Base-by-base conservation (phyloP, 2,113 vertebrate species). In the Sylvilagus bachmani region DNA sequence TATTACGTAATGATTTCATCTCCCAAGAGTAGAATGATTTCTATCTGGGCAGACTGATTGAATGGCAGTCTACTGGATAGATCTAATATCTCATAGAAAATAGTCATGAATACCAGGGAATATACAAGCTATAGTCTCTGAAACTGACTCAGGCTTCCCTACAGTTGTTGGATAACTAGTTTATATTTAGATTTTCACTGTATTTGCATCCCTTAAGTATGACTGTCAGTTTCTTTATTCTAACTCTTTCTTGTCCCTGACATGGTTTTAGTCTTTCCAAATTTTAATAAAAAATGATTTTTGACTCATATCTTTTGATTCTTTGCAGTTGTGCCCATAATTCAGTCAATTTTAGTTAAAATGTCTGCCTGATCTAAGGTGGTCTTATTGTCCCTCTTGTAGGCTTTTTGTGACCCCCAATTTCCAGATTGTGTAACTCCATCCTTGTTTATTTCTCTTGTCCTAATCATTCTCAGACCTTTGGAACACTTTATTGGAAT, bases 61-160 rank as follows among this genome's bases (percentile, higher is more conserved):
- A 82, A 49, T 85, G 22, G 27, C 33, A 94, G 31, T 12, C 53
- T 24, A 10, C 16, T 69, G 33, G 44, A 81, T 6, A 58, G 67
- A 94, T 4, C 22, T 36, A 69, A 38, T 9, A 70, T 83, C 38
- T 61, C 13, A n/a, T 27, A 67, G 67, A 33, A 95, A 96, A 94
- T 24, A 27, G 9, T 51, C 24, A 33, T 27, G 3, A 2, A 29
- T 17, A 66, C 17, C 44, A 21, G 0, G 29, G 22, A 49, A 13
- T 5, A 38, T 24, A 31, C 10, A 64, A 51, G 4, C 9, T 29
- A 33, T 61, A 64, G 24, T 49, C 44, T 58, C 44, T 27, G 74
- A 80, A 64, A 77, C 7, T 61, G n/a, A 31, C 12, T 84, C 29
- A 53, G 12, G 81, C 53, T 81, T n/a, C 16, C 12, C 51, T 58